A percentile compares a stretch with the other conserved stretches of the same genome.
Evolutionary conservation across 2,113 vertebrate genomes (phyloP).

Genomic region (Otis tarda): DNA sequence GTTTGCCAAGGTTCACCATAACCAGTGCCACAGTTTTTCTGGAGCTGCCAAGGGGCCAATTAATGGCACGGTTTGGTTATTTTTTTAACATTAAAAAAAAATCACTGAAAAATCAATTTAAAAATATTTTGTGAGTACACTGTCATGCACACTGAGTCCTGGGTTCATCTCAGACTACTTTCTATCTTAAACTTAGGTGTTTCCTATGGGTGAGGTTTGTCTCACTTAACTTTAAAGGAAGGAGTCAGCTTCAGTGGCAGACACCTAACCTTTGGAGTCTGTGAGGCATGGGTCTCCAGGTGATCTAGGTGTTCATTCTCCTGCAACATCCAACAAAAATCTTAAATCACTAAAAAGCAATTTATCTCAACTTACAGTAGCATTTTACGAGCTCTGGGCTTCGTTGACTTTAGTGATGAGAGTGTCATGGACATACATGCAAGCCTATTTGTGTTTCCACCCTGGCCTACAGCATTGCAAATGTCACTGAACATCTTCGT

Average conservation of each 20-base stretch:
- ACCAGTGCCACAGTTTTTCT: not conserved
- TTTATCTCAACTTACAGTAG: not conserved
- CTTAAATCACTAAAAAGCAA: not conserved
- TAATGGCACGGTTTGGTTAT: not conserved
- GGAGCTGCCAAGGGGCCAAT: not conserved
- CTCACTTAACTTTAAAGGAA: not conserved
- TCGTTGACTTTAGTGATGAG: not conserved
- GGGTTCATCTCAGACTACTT: not conserved
- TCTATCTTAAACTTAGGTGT: not conserved
- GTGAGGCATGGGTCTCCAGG: accelerated
- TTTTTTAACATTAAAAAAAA: not conserved
- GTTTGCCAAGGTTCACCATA: not conserved
- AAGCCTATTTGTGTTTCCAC: not conserved
- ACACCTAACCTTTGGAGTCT: not conserved
- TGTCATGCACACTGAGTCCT: not conserved
- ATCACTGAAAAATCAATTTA: not conserved
- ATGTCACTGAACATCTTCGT: not conserved
- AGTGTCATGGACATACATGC: accelerated
- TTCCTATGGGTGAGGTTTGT: not conserved
- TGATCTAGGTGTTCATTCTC: not conserved
- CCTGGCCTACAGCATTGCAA: not conserved
- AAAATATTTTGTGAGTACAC: not conserved
- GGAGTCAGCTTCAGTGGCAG: not conserved
- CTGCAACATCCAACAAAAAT: not conserved
- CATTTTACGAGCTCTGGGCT: not conserved